Percentiles rank a stretch among this genome's conserved stretches.
Conservation (phyloP, 2,113 vertebrate species). For the Caloenas nicobarica region DNA sequence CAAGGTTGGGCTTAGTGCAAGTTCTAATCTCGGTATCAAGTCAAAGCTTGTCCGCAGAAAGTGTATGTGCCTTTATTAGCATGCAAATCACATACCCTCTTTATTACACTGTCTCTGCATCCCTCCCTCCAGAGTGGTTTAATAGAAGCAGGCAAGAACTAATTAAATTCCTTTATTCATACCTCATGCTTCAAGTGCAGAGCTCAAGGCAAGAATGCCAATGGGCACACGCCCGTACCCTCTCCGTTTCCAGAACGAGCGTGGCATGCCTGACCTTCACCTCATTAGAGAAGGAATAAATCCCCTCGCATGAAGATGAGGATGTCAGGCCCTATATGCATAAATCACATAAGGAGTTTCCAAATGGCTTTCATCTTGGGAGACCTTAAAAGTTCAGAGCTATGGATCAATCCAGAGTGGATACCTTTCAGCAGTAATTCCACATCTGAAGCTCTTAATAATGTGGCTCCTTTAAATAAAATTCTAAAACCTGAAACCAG, state of each 20-base stretch:
- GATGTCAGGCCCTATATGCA: background rate
- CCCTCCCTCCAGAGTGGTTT: slow-evolving; percentile 15
- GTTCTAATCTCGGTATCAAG: slow-evolving; percentile 4
- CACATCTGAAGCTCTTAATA: slow-evolving; percentile 22
- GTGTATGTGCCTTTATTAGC: slow-evolving; percentile 7
- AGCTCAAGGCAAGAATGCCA: slow-evolving; percentile 43
- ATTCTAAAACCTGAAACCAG: background rate
- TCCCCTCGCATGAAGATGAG: background rate
- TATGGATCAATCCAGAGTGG: background rate
- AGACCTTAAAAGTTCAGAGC: background rate
- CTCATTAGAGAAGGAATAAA: slow-evolving; percentile 46
- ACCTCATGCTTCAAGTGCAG: slow-evolving; percentile 23
- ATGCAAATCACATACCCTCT: slow-evolving; percentile 44
- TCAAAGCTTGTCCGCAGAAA: slow-evolving; percentile 46
- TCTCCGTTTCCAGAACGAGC: background rate
- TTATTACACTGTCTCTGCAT: slow-evolving; percentile 23
- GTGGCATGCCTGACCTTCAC: slow-evolving; percentile 27
- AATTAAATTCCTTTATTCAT: slow-evolving; percentile 62
- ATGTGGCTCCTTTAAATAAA: background rate
- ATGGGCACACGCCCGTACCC: slow-evolving; percentile 18
- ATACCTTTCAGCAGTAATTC: slow-evolving; percentile 8
- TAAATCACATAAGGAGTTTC: slow-evolving; percentile 26
- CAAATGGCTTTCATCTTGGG: slow-evolving; percentile 34
- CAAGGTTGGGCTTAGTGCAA: background rate
- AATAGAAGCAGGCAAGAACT: slow-evolving; percentile 7